These are phyloP conservation scores for Rutpela maculata DNA, from an alignment of 2,888 invertebrate genomes.

Conservation along the genomic window DNA sequence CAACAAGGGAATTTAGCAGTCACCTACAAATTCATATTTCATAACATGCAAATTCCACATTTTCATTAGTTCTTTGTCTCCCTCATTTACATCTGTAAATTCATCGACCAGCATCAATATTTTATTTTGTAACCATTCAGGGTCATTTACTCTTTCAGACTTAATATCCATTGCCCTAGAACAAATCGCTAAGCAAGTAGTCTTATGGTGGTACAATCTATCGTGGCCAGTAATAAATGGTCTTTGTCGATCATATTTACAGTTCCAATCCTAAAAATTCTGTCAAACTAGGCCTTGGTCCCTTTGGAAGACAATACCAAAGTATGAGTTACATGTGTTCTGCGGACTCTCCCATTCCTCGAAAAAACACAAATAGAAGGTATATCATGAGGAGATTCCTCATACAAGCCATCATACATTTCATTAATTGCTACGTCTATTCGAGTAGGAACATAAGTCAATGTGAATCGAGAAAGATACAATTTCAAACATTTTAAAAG, in stretches of 20 bases:
- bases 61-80: slow-evolving; percentile 98
- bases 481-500: slow-evolving; percentile 94
- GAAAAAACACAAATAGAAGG: slow-evolving; percentile 84
- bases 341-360: slow-evolving; percentile 81
- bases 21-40: slow-evolving; percentile 99
- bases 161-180: slow-evolving; percentile 96
- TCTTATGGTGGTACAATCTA: slow-evolving; percentile 94
- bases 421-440: slow-evolving; percentile 98
- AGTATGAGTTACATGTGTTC: slow-evolving; percentile 89
- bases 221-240: slow-evolving; percentile 85
- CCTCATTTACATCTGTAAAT: slow-evolving; percentile 98
- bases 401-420: slow-evolving; percentile 95
- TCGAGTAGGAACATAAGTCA: slow-evolving; percentile 91
- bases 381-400: slow-evolving; percentile 93
- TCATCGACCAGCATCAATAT: slow-evolving; percentile 99
- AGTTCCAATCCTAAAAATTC: slow-evolving; percentile 94
- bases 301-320: slow-evolving; percentile 83
- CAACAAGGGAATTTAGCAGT: slow-evolving; percentile 94
- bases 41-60: slow-evolving; percentile 99
- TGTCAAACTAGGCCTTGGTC: slow-evolving; percentile 81
- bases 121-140: slow-evolving; percentile 94
- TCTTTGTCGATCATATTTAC: slow-evolving; percentile 86
- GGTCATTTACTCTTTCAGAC: slow-evolving; percentile 95
- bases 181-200: slow-evolving; percentile 93
- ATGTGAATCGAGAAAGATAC: slow-evolving; percentile 95